Evolutionary conservation across 2,888 invertebrate species (phyloP), one percentile per base, ranked within the genome.

Genomic region (Bugula neritina): DNA sequence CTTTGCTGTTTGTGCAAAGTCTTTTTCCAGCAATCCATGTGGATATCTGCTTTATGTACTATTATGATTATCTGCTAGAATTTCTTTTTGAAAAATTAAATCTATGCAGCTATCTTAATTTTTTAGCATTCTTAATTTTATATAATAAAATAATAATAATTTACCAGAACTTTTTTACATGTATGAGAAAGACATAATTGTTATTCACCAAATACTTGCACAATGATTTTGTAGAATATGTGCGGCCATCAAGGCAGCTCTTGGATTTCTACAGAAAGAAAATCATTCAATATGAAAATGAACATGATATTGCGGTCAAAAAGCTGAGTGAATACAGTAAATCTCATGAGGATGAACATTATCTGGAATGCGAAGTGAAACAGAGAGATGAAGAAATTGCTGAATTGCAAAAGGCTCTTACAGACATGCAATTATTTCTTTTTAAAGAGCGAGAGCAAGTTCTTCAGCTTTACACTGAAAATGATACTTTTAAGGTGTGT

Each of bases 371-470:
- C 81, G 83, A 84, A 74, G 73, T 84, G 35, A 74, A 80, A 23
- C 83, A 83, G 74, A 75, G 84, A 69, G 84, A 84, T 72, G 83
- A 82, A 57, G 85, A 85, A 75, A 83, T 85, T 25, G 79, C 81
- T 1, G 83, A 83, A 71, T 77, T 85, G 54, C 85, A 85, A 77
- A 84, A 84, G 72, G 83, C 84, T 1, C 77, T 85, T 1, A 84
- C 84, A 77, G 85, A 85, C 74, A 83, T 85, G 81, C 85, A 85
- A 77, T 79, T 84, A 3, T 84, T 81, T 74, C 77, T 85, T 27
- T 84, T 84, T 74, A 83, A 85, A 76, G 85, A 85, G 75, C 77
- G 84, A 52, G 85, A 85, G 73, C 84, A 84, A 75, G 83, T 84
- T 0, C 77, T 85, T 2, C 76, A 83, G 58, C 77, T 85, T 2